Evolutionary conservation across 1,140 invertebrate genomes (phyloP).

Genomic region (Bombus affinis): DNA sequence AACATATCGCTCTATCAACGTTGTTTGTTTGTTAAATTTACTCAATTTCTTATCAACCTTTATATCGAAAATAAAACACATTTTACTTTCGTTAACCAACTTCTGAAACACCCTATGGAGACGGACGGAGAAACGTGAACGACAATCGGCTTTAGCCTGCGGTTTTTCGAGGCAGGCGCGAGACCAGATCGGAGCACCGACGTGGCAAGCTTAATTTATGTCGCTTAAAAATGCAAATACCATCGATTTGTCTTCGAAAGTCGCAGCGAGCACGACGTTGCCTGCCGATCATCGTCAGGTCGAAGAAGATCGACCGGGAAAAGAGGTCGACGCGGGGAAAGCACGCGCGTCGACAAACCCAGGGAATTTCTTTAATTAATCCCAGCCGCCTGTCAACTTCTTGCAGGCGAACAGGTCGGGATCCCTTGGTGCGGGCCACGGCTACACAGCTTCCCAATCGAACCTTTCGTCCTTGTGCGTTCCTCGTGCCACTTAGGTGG

Average conservation of each 20-base stretch:
- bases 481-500: constrained; percentile 70
- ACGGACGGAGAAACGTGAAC: background rate
- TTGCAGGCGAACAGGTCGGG: constrained; percentile 45
- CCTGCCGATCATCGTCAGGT: constrained; percentile 1
- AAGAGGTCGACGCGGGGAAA: constrained; percentile 23
- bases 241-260: constrained; percentile 64
- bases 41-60: background rate
- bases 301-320: constrained; percentile 10
- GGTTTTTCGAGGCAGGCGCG: constrained; percentile 25
- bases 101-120: background rate
- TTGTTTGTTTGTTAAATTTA: no score
- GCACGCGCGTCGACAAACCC: constrained; percentile 11
- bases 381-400: constrained; percentile 67
- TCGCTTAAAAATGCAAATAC: constrained; percentile 69
- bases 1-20: no score
- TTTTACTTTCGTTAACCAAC: background rate
- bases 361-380: constrained; percentile 73
- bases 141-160: constrained; percentile 49
- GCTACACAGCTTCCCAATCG: constrained; percentile 10
- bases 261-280: background rate
- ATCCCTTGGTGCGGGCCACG: constrained; percentile 44
- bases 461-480: constrained; percentile 2
- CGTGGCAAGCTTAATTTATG: constrained; percentile 65
- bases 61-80: background rate
- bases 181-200: background rate